A percentile compares a stretch with the other conserved stretches of the same genome.
Evolutionary conservation across 1,140 invertebrate species (phyloP).

Genomic region (Leptopilina boulardi): DNA sequence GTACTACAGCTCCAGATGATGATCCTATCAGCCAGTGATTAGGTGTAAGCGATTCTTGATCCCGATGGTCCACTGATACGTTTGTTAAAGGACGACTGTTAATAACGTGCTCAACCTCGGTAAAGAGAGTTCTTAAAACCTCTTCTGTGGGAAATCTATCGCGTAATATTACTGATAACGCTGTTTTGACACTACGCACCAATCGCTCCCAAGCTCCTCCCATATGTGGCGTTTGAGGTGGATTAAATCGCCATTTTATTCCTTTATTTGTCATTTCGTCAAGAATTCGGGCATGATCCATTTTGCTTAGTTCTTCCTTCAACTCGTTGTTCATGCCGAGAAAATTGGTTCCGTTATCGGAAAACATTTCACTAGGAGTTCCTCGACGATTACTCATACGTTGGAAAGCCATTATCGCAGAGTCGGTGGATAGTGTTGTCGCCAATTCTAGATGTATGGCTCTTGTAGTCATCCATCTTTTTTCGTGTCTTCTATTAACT

Average conservation of each 20-base stretch:
- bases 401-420: slow-evolving; percentile 38
- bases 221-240: slow-evolving; percentile 38
- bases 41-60: slow-evolving; percentile 51
- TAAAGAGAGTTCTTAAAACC: slow-evolving; percentile 17
- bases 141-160: slow-evolving; percentile 6
- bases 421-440: background rate
- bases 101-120: slow-evolving; percentile 40
- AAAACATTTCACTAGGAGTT: background rate
- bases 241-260: slow-evolving; percentile 36
- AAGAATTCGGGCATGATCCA: background rate
- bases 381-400: background rate
- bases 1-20: background rate
- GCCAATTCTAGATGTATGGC: slow-evolving; percentile 71
- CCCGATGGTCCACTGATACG: slow-evolving; percentile 48
- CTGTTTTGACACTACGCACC: slow-evolving; percentile 20
- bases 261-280: background rate
- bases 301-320: background rate
- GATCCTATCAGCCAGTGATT: slow-evolving; percentile 63
- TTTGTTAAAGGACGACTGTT: slow-evolving; percentile 57
- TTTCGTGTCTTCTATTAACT: slow-evolving; percentile 55
- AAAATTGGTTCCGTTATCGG: background rate
- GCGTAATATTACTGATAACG: background rate
- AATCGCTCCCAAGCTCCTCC: slow-evolving; percentile 38
- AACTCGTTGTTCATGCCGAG: background rate
- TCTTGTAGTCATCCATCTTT: slow-evolving; percentile 62